Conservation (phyloP, 2,113 vertebrate genomes). For the Channa argus region DNA sequence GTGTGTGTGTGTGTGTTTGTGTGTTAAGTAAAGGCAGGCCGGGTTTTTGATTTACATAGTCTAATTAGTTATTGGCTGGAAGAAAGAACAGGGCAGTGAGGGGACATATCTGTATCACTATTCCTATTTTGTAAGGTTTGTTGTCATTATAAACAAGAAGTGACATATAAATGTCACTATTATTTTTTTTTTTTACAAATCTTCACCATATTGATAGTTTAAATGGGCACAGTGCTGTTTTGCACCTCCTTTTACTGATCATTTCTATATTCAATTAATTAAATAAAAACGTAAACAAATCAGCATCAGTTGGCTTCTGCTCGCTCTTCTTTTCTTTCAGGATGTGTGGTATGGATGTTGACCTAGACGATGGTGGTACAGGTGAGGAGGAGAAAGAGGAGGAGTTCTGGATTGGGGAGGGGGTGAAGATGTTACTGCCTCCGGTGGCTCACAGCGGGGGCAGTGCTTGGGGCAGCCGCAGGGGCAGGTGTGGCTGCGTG, state of each 20-base stretch:
- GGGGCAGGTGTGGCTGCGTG: constrained; percentile 85
- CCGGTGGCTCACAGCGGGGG: constrained; percentile 75
- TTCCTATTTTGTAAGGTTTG: background rate
- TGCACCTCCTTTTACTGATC: too few species aligned
- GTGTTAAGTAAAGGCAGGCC: constrained; percentile 11
- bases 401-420: constrained; percentile 76
- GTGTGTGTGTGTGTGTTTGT: constrained; percentile 10
- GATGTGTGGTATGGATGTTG: constrained; percentile 82
- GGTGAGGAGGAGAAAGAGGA: constrained; percentile 82
- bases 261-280: too few species aligned
- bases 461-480: constrained; percentile 80
- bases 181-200: too few species aligned
- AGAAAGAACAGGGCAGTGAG: background rate
- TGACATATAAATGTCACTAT: too few species aligned
- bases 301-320: background rate
- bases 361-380: constrained; percentile 72
- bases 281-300: too few species aligned
- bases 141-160: too few species aligned
- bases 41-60: constrained; percentile 42
- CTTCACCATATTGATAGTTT: too few species aligned
- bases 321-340: constrained; percentile 57
- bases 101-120: background rate
- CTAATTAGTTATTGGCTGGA: constrained; percentile 49
- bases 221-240: too few species aligned
- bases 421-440: constrained; percentile 82